Evolutionary conservation across 2,797 vertebrate genomes (phyloP).

Genomic region (Enteromius mattozi): DNA sequence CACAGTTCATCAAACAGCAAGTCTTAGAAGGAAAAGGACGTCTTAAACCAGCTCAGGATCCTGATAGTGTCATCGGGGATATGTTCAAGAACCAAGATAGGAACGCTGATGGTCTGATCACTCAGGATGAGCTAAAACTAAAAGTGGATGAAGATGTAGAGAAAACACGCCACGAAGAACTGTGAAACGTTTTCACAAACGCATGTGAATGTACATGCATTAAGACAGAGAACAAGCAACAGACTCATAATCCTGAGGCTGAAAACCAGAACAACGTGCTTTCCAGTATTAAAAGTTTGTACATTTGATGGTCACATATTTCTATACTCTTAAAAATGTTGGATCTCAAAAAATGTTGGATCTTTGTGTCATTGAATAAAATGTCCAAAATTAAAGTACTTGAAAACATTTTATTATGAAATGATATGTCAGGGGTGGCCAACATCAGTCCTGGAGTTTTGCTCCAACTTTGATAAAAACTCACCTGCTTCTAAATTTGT

Average conservation of each 20-base stretch:
- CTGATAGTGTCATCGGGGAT: constrained; percentile 83
- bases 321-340: neutral
- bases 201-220: neutral
- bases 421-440: neutral
- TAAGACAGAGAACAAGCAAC: constrained; percentile 13
- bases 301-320: constrained; percentile 3
- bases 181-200: constrained; percentile 75
- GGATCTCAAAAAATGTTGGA: neutral
- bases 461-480: neutral
- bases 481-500: neutral
- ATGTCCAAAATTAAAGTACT: neutral
- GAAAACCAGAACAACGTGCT: neutral
- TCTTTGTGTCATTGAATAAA: constrained; percentile 13
- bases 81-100: constrained; percentile 97
- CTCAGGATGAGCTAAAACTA: constrained; percentile 87
- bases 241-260: constrained; percentile 10
- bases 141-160: constrained; percentile 90
- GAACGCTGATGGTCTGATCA: constrained; percentile 90
- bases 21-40: constrained; percentile 89
- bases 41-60: constrained; percentile 83
- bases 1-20: constrained; percentile 89
- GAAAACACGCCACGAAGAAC: constrained; percentile 85
- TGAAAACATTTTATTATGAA: neutral
- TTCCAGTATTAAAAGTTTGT: constrained; percentile 31
- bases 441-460: neutral